A percentile compares a stretch with the other conserved stretches of the same genome.
Evolutionary conservation across 37 sponge, comb jelly and placozoan species (phyloP).

Genomic region (Aplysina aerophoba): DNA sequence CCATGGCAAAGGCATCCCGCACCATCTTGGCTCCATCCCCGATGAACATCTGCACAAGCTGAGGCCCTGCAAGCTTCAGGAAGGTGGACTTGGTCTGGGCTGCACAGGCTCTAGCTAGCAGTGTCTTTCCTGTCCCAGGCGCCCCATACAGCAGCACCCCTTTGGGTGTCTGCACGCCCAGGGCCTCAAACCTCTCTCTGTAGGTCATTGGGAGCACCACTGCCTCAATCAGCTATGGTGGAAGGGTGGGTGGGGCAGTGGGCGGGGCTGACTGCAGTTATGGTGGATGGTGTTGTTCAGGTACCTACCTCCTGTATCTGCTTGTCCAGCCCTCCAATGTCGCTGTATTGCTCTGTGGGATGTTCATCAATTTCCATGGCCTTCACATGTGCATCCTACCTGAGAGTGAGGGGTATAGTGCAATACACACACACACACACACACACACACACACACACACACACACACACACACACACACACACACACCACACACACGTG

Average conservation of each 20-base stretch:
- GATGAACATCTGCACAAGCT: constrained; percentile 99
- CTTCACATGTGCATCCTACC: constrained; percentile 98
- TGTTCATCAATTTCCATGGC: constrained; percentile 99
- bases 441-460: no score
- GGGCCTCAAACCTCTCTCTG: constrained; percentile 90
- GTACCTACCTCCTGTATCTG: constrained; percentile 94
- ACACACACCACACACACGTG: neutral
- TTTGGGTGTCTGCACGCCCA: constrained; percentile 98
- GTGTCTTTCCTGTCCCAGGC: constrained; percentile 99
- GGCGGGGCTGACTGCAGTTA: neutral
- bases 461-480: no score
- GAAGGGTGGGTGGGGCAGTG: neutral
- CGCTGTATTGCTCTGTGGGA: constrained; percentile 97
- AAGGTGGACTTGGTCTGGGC: constrained; percentile 99
- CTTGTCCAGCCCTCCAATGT: constrained; percentile 99
- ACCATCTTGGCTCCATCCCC: constrained; percentile 99
- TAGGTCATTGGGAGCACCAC: constrained; percentile 99
- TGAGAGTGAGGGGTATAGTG: constrained; percentile 69
- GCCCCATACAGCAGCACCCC: constrained; percentile 98
- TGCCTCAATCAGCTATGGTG: constrained; percentile 89
- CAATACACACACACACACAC: no score
- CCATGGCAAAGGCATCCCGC: constrained; percentile 97
- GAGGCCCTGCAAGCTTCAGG: constrained; percentile 98
- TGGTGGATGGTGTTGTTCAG: neutral
- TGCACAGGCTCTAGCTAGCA: constrained; percentile 98